These are phyloP conservation scores for Ophion obscuratus DNA, from an alignment of 2,888 invertebrate species.

Conservation along the genomic window DNA sequence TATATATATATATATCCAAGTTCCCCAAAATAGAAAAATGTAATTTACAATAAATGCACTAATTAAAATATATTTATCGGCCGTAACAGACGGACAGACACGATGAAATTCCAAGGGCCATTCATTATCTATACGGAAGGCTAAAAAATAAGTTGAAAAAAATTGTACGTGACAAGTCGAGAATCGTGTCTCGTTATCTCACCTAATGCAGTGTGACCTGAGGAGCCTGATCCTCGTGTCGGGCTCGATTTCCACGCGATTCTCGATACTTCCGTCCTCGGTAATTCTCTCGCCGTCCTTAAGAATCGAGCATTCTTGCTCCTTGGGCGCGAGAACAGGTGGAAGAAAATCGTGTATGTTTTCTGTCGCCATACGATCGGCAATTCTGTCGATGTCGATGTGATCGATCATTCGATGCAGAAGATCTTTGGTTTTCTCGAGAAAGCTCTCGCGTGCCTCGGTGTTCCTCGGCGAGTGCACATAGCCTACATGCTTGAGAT, in stretches of 20 bases:
- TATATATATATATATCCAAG: too few relatives aligned
- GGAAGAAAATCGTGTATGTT: conserved; percentile 95
- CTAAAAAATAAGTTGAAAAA: neutral
- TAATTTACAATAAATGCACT: too few relatives aligned
- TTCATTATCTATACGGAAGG: too few relatives aligned
- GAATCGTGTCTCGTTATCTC: neutral
- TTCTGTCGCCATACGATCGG: conserved; percentile 93
- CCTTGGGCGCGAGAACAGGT: conserved; percentile 89
- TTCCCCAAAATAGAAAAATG: too few relatives aligned
- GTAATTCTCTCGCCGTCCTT: conserved; percentile 90
- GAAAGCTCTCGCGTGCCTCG: conserved; percentile 83
- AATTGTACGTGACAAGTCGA: neutral
- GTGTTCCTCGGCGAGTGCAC: conserved; percentile 86
- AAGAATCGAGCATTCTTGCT: conserved; percentile 89
- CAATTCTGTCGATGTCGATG: conserved; percentile 89
- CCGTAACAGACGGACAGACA: too few relatives aligned
- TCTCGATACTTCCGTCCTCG: conserved; percentile 87
- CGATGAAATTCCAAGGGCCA: neutral
- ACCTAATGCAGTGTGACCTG: conserved; percentile 81
- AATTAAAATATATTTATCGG: too few relatives aligned
- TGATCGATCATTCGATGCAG: conserved; percentile 81
- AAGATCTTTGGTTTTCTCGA: conserved; percentile 83
- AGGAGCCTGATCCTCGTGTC: conserved; percentile 87
- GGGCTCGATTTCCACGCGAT: conserved; percentile 88
- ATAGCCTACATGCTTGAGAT: conserved; percentile 90